A percentile compares a stretch with the other conserved stretches of the same genome.
phyloP scores from a whole-genome alignment of 2,113 vertebrate species.

The Ceuthmochares aereus region DNA sequence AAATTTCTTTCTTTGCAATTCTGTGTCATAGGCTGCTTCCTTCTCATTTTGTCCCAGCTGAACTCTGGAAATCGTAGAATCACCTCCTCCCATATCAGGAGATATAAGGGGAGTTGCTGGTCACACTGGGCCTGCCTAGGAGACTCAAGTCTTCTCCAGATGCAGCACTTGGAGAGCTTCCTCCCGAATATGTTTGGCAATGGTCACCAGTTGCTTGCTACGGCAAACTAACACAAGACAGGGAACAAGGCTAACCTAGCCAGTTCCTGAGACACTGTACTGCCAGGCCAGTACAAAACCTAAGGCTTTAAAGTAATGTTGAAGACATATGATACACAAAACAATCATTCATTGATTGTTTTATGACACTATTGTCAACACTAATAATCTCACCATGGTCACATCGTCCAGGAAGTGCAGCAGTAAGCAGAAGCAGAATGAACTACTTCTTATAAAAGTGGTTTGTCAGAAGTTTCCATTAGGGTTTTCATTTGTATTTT shows the following conservation, averaged over 20 bases:
- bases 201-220: not conserved
- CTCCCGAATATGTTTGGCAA: not conserved
- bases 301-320: not conserved
- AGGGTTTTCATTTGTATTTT: not conserved
- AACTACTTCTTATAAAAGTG: not conserved
- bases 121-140: not conserved
- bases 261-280: not conserved
- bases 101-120: not conserved
- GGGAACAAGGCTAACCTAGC: fast-evolving
- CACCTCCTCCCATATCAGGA: not conserved
- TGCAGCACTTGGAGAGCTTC: not conserved
- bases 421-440: not conserved
- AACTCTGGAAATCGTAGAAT: not conserved
- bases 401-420: not conserved
- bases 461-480: not conserved
- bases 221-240: not conserved
- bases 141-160: not conserved
- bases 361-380: not conserved
- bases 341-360: fast-evolving
- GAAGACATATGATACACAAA: not conserved
- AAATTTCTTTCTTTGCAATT: not conserved
- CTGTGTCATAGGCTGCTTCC: not conserved
- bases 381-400: not conserved
- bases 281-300: not conserved
- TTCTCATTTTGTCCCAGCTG: not conserved